Evolutionary conservation across 2,888 invertebrate species (phyloP).

Genomic region (Idaea dimidiata): DNA sequence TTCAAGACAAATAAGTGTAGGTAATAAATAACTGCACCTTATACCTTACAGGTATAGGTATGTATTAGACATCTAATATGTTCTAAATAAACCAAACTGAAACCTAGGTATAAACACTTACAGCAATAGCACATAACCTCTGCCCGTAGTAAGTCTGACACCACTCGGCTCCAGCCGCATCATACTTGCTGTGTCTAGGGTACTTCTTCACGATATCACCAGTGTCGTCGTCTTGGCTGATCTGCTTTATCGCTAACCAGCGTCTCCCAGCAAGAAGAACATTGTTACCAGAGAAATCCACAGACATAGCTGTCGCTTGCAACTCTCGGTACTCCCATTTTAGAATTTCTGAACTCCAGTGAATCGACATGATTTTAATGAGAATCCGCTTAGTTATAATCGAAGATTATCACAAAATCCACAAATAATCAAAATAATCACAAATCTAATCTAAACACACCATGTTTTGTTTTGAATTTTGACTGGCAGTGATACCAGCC

Average conservation of each 20-base stretch:
- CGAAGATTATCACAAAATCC: not conserved
- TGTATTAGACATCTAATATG: too few species aligned
- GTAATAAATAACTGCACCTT: too few species aligned
- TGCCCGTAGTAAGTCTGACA: conserved; percentile 89
- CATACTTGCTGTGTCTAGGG: conserved; percentile 94
- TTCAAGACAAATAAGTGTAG: too few species aligned
- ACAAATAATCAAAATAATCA: not conserved
- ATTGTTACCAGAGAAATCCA: conserved; percentile 91
- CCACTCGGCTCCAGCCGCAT: conserved; percentile 96
- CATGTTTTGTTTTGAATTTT: not conserved
- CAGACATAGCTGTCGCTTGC: conserved; percentile 95
- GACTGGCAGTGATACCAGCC: not conserved
- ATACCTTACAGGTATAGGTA: too few species aligned
- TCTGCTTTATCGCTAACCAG: conserved; percentile 87
- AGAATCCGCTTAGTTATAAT: not conserved
- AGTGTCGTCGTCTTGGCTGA: conserved; percentile 87
- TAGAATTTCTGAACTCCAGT: conserved; percentile 76
- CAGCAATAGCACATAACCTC: conserved; percentile 93
- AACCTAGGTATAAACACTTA: conserved; percentile 50
- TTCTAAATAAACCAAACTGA: not conserved
- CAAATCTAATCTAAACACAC: not conserved
- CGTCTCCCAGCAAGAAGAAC: conserved; percentile 91
- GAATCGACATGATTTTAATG: conserved; percentile 56
- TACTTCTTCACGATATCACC: conserved; percentile 87
- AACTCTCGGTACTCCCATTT: conserved; percentile 91